These are phyloP conservation scores for Plectrocnemia conspersa DNA, from an alignment of 1,140 invertebrate genomes.

Conservation along the genomic window DNA sequence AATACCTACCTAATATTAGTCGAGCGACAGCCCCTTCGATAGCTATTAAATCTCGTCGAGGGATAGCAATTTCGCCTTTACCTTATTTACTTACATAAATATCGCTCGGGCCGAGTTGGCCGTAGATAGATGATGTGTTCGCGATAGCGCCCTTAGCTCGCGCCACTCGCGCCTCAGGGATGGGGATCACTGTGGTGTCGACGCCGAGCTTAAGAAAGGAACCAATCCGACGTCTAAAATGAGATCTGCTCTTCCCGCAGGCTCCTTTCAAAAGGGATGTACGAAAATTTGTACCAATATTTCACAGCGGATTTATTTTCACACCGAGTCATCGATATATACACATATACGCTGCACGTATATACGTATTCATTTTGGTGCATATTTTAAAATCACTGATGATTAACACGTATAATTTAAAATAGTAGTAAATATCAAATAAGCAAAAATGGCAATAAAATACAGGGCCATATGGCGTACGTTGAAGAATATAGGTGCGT, in stretches of 20 bases:
- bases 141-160: background rate
- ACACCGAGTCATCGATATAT: background rate
- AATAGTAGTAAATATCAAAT: no score
- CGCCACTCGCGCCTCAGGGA: background rate
- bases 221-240: slow-evolving; percentile 31
- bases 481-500: no score
- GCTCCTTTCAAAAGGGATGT: slow-evolving; percentile 22
- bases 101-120: slow-evolving; percentile 5
- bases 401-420: no score
- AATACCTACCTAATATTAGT: no score
- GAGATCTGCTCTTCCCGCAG: slow-evolving; percentile 26
- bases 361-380: no score
- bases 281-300: slow-evolving; percentile 25
- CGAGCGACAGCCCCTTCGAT: background rate
- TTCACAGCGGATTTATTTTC: slow-evolving; percentile 24
- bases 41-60: slow-evolving; percentile 13
- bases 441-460: no score
- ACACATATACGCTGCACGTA: no score
- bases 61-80: slow-evolving; percentile 14
- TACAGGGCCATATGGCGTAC: no score
- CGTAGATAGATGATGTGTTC: slow-evolving; percentile 1
- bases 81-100: slow-evolving; percentile 26
- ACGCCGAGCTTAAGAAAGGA: slow-evolving; percentile 24
- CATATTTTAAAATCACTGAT: no score
- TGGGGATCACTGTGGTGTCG: slow-evolving; percentile 8